Base-by-base conservation (phyloP, 2,113 vertebrate species). In the Saimiri boliviensis region DNA sequence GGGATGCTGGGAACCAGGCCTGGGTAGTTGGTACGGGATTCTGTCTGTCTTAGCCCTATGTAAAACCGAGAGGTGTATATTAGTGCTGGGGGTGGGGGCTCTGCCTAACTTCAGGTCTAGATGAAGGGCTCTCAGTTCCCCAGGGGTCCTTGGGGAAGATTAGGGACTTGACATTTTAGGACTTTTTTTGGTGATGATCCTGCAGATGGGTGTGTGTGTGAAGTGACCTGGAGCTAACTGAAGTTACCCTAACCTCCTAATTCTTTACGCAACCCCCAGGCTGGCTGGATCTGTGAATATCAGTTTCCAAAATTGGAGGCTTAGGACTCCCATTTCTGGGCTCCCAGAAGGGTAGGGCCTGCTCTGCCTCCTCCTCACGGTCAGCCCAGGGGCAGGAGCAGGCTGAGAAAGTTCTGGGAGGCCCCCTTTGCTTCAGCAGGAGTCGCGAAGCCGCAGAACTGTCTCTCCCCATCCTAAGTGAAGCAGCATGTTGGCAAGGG, bases 151-250 rank as follows among this genome's bases (percentile, higher is more conserved):
- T 2, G 8, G 47, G 71, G 85, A 70, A 42, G 52, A 85, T 2
- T 3, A 89, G 19, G 56, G n/a, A 27, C 60, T 94, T 89, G 35
- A 25, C 9, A 5, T 56, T 68, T 14, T 19, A 84, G 79, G 47
- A 23, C 63, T 91, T 93, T 91, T 93, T 49, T 23, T 30, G 71
- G n/a, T 93, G 77, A n/a, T 77, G 27, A 63, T 89, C 73, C 92
- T 79, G 49, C 45, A 85, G 82, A 45, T 21, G 23, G 79, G 12
- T 35, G 25, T 47, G 27, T n/a, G 35, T 63, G 52, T 37, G 35
- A 66, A 49, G 25, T 77, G 66, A 86, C 45, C 32, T 77, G 16
- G 32, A 73, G 42, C 73, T 84, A 56, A 90, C 11, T 35, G 52
- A 82, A 70, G 85, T 89, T 25, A 81, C 82, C 23, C 8, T 20